Percentiles rank a stretch among this genome's conserved stretches.
phyloP scores from a whole-genome alignment of 1,140 invertebrate genomes.

The Hycleus cichorii region DNA sequence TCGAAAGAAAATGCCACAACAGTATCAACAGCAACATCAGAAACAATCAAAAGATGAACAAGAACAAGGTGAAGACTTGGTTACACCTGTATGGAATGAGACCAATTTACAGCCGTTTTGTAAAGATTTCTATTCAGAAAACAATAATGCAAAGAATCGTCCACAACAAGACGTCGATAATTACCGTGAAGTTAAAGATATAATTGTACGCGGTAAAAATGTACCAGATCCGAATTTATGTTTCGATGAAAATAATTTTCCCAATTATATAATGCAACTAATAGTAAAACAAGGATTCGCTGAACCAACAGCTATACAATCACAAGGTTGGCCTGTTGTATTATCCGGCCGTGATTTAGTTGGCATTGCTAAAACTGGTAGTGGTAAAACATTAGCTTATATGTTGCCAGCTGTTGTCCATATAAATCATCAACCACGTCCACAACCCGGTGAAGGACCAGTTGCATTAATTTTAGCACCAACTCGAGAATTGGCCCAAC shows the following conservation, averaged over 20 bases:
- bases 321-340: conserved; percentile 82
- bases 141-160: conserved; percentile 65
- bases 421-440: conserved; percentile 62
- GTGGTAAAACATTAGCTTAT: conserved; percentile 82
- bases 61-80: conserved; percentile 47
- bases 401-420: conserved; percentile 74
- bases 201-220: conserved; percentile 78
- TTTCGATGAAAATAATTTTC: conserved; percentile 86
- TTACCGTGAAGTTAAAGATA: conserved; percentile 68
- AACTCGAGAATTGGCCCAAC: conserved; percentile 93
- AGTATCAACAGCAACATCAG: conserved; percentile 21
- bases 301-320: conserved; percentile 77
- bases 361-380: conserved; percentile 92
- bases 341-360: conserved; percentile 85
- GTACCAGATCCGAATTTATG: conserved; percentile 77
- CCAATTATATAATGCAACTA: conserved; percentile 70
- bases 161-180: conserved; percentile 64
- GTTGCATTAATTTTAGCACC: conserved; percentile 91
- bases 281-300: conserved; percentile 63
- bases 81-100: conserved; percentile 80
- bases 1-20: not conserved
- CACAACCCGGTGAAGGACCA: conserved; percentile 77
- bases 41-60: conserved; percentile 56
- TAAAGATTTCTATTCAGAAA: conserved; percentile 89
- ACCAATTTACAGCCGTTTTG: conserved; percentile 69